phyloP scores from a whole-genome alignment of 2,113 vertebrate genomes.

The Octodon degus region DNA sequence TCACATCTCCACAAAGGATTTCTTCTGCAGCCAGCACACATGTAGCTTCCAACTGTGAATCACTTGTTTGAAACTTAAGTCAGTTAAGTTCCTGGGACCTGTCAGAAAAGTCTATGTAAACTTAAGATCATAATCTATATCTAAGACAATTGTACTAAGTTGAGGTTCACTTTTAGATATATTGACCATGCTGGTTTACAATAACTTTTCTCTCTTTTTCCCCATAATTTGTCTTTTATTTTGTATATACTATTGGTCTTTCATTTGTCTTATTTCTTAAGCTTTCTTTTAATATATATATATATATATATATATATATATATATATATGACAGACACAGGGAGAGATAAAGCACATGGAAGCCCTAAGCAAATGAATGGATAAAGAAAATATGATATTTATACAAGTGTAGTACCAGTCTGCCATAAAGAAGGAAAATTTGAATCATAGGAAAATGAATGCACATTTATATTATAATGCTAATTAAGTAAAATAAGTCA shows the following conservation, averaged over 20 bases:
- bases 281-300: too few species aligned
- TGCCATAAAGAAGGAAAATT: not conserved
- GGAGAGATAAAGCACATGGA: not conserved
- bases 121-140: not conserved
- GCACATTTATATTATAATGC: not conserved
- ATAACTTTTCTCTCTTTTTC: not conserved
- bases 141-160: not conserved
- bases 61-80: constrained; percentile 34
- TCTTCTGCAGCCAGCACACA: not conserved
- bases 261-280: not conserved
- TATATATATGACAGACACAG: not conserved
- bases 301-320: too few species aligned
- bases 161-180: not conserved
- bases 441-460: not conserved
- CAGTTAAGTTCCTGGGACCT: constrained; percentile 1
- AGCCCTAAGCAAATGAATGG: not conserved
- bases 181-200: not conserved
- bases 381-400: not conserved
- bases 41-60: constrained; percentile 31
- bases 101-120: constrained; percentile 20
- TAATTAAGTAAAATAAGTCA: not conserved
- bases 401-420: not conserved
- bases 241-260: not conserved
- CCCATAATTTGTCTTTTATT: not conserved
- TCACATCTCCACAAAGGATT: constrained; percentile 17